Evolutionary conservation across 1,140 invertebrate genomes (phyloP).

Genomic region (Arion vulgaris): DNA sequence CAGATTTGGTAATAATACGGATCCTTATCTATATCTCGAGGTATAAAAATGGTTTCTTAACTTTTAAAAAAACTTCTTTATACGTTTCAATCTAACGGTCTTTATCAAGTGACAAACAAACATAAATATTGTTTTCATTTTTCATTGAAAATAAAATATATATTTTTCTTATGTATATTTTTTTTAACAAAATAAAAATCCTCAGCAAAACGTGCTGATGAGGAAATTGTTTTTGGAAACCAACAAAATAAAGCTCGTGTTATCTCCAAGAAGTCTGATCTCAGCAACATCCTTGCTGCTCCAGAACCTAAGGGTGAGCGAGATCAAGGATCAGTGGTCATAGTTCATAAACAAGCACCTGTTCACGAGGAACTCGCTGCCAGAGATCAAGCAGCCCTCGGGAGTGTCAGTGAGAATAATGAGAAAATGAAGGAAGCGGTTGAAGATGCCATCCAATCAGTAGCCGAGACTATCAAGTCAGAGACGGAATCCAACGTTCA

Average conservation of each 20-base stretch:
- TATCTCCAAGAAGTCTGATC: conserved; percentile 38
- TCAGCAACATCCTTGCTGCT: conserved; percentile 4
- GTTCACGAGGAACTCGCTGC: neutral
- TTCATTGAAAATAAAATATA: too few species aligned
- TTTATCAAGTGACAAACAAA: too few species aligned
- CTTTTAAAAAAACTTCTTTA: too few species aligned
- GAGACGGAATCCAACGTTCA: neutral
- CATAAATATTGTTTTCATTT: too few species aligned
- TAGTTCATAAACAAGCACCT: neutral
- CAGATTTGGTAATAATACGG: too few species aligned
- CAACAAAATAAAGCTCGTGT: conserved; percentile 53
- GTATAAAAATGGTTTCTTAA: too few species aligned
- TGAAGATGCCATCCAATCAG: neutral
- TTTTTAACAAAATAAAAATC: too few species aligned
- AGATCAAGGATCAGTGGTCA: conserved; percentile 11
- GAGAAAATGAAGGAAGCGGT: conserved; percentile 22
- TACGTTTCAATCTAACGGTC: too few species aligned
- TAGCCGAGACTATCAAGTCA: neutral
- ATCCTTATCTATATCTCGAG: too few species aligned
- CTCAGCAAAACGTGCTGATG: conserved; percentile 54
- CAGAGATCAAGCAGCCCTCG: conserved; percentile 13
- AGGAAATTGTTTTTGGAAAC: conserved; percentile 56
- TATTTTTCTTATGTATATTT: too few species aligned
- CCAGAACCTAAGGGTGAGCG: neutral
- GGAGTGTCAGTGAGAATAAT: neutral